Evolutionary conservation across 2,113 vertebrate genomes (phyloP), one percentile per base, ranked within the genome.

Genomic region (Hystrix cristata): DNA sequence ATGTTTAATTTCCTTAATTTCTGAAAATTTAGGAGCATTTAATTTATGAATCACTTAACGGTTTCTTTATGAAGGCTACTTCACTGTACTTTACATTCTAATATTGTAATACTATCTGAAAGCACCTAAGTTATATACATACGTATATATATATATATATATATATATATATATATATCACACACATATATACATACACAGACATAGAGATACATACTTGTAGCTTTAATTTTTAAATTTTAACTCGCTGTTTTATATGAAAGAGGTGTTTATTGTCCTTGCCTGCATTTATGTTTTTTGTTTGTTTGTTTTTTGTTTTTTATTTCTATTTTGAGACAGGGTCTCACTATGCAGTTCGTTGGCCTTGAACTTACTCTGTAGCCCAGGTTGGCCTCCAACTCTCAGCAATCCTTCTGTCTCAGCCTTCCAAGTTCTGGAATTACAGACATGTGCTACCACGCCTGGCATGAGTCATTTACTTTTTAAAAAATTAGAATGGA

Each of bases 1-100:
- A 65, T 48, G 55, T 60, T 89, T 89, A 43, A 74, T 82, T 94
- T 89, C 57, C 6, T 94, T 82, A 48, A 59, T 48, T 87, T 60
- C 55, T 69, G 74, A 60, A 21, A 48, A 60, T 38, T 87, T 60
- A 80, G 14, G 31, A 69, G 48, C 59, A 87, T 69, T 94, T 87
- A 80, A 31, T 31, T 81, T 72, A 94, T 51, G 7, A 81, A 71
- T 11, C 59, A 46, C 64, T 87, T 81, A 62, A 62, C 27, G 65
- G 51, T 55, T 55, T 82, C 43, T 88, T 29, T 79, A 11, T 88
- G 60, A 80, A 34, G 62, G 8, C 57, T 87, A 27, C 48, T 53
- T 46, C 43, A 43, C 43, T 74, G 38, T 19, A 25, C 18, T 72
- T 72, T 43, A 14, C 69, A 72, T 72, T 43, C 69, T 43, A 23